phyloP scores from a whole-genome alignment of 2,888 invertebrate species.

The Syrphus vitripennis region DNA sequence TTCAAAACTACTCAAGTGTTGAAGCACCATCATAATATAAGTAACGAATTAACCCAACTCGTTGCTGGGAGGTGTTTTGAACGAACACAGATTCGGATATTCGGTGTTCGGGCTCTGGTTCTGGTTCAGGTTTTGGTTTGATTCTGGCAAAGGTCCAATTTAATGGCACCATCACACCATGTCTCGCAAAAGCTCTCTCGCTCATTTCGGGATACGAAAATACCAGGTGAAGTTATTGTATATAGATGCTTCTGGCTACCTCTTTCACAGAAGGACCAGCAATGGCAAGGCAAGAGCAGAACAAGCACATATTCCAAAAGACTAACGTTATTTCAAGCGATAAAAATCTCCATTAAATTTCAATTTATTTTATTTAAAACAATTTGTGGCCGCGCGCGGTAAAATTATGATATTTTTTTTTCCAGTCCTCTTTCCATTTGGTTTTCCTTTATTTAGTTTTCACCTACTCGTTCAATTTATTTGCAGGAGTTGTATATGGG shows the following conservation, averaged over 20 bases:
- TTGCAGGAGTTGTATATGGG: neutral
- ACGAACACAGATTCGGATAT: conserved; percentile 64
- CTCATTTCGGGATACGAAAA: no score
- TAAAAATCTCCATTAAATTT: conserved; percentile 70
- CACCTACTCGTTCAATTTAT: neutral
- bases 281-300: neutral
- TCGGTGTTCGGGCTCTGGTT: no score
- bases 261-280: neutral
- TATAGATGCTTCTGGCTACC: neutral
- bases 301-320: conserved; percentile 29
- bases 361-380: conserved; percentile 71
- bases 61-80: conserved; percentile 22
- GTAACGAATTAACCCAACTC: conserved; percentile 63
- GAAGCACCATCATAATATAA: conserved; percentile 53
- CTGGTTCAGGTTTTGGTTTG: conserved; percentile 36
- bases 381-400: conserved; percentile 49
- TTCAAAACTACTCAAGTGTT: conserved; percentile 59
- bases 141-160: conserved; percentile 62
- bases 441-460: conserved; percentile 19
- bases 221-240: conserved; percentile 7
- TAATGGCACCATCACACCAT: conserved; percentile 8
- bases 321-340: conserved; percentile 66
- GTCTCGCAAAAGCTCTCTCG: neutral
- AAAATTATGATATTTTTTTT: conserved; percentile 29
- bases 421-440: neutral